Evolutionary conservation across 2,797 vertebrate genomes (phyloP), one percentile per base, ranked within the genome.

Genomic region (Austrolebias charrua): DNA sequence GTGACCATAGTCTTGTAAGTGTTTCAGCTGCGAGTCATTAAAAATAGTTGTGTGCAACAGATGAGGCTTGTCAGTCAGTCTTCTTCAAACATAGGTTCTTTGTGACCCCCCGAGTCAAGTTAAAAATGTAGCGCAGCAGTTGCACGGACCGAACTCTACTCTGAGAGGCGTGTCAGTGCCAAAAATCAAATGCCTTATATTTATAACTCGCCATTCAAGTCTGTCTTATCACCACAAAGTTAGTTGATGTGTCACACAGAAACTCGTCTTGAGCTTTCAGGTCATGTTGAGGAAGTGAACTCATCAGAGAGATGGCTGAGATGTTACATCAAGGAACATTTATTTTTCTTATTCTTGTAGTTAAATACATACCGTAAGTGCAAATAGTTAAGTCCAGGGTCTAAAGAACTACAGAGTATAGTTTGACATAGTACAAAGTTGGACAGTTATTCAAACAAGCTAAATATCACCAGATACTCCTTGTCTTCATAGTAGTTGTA

Each of bases 301-400:
- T 76, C 16, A 5, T 60, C 45, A 87, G 62, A 64, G 69, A 83
- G 40, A 56, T 51, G 38, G 58, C 58, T 68, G 66, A 75, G 89
- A 85, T 60, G 24, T 85, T 94, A 95, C 94, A 95, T 94, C 95
- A 95, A 95, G 93, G 95, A 94, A 97, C 95, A 96, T 98, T 98
- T 47, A 15, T 50, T 98, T 94, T 95, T 93, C 93, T 95, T 95
- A 94, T 95, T 95, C 94, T 88, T 94, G 82, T 95, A 95, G 95
- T 96, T 95, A 96, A 96, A 96, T 99, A 99, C 95, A 90, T 95
- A 88, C 81, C 88, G 85, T 88, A 94, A 96, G 95, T 97, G 96
- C 96, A 97, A 97, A 98, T 95, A 95, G 94, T 95, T 95, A 91
- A 98, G 94, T 97, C 94, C 94, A 94, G 94, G 89, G 94, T 94